Evolutionary conservation across 2,113 vertebrate species (phyloP).

Genomic region (Pangasianodon hypophthalmus): DNA sequence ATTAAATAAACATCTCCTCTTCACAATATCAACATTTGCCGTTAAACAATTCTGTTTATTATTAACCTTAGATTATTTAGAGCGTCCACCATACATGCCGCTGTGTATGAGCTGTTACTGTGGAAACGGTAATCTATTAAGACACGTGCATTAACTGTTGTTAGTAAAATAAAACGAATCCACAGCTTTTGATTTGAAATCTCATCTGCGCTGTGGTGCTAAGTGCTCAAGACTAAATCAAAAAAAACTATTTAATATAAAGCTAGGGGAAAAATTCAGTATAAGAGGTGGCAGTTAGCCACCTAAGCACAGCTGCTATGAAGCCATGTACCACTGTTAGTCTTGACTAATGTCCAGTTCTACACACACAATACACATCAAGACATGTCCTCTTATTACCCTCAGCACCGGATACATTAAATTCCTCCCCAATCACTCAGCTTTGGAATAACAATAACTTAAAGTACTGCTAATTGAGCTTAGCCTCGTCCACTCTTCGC

Average conservation of each 20-base stretch:
- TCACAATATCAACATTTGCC: not conserved
- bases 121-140: not conserved
- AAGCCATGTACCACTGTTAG: not conserved
- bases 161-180: not conserved
- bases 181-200: not conserved
- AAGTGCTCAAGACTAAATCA: not conserved
- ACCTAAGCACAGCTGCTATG: not conserved
- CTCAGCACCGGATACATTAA: constrained; percentile 70
- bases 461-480: constrained; percentile 79
- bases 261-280: not conserved
- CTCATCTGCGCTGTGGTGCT: not conserved
- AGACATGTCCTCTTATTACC: constrained; percentile 69
- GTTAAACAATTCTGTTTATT: not conserved
- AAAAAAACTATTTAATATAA: not conserved
- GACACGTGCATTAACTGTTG: not conserved
- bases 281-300: not conserved
- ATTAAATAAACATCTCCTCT: not conserved
- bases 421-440: constrained; percentile 76
- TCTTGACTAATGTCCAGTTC: not conserved
- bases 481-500: constrained; percentile 60
- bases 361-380: not conserved
- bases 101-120: not conserved
- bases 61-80: not conserved
- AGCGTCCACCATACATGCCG: not conserved
- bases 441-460: constrained; percentile 79